Conservation (phyloP, 2,113 vertebrate species). For the Cephalopholis sonnerati region DNA sequence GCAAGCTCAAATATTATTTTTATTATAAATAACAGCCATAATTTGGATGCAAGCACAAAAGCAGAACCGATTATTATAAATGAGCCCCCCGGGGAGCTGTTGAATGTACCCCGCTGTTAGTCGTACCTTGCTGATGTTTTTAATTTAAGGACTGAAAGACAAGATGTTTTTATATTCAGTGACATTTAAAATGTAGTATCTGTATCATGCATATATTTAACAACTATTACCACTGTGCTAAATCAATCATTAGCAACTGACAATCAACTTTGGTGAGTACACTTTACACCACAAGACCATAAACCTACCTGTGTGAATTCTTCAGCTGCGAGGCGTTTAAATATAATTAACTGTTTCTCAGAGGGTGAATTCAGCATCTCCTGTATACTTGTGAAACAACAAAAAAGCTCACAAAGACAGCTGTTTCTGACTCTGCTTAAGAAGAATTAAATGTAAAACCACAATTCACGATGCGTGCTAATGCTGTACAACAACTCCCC, state of each 20-base stretch:
- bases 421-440: background rate
- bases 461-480: background rate
- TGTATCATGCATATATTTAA: background rate
- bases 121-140: background rate
- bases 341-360: constrained; percentile 15
- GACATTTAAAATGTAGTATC: constrained; percentile 15
- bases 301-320: constrained; percentile 21
- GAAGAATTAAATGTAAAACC: constrained; percentile 14
- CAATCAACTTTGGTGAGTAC: background rate
- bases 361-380: background rate
- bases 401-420: background rate
- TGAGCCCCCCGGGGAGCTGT: constrained; percentile 8
- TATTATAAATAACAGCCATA: constrained; percentile 2
- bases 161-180: background rate
- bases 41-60: constrained; percentile 2
- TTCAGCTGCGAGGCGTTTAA: background rate
- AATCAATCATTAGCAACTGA: constrained; percentile 8
- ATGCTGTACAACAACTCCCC: constrained; percentile 10
- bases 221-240: background rate
- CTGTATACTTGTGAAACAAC: background rate
- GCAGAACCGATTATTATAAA: background rate
- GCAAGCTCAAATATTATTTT: background rate
- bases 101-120: constrained; percentile 1
- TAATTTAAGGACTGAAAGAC: constrained; percentile 12
- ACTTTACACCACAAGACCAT: constrained; percentile 15